Evolutionary conservation across 2,888 invertebrate genomes (phyloP), one percentile per base, ranked within the genome.

Genomic region (Parnassius orleans): DNA sequence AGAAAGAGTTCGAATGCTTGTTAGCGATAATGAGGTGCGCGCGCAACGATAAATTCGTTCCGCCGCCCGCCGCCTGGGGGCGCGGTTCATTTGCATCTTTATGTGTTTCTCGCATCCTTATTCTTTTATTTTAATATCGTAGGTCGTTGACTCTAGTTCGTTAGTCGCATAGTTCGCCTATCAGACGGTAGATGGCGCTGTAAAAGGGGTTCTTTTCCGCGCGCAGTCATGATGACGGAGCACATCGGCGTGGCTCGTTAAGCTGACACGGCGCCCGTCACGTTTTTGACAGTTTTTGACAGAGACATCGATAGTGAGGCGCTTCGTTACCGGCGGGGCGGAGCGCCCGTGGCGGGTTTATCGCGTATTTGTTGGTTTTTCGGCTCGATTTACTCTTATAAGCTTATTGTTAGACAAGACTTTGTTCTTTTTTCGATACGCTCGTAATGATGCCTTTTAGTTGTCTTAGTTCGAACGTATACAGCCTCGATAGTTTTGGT

Each of bases 211-310:
- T 55, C 41, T 14, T 48, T 15, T 60, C 57, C 51, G 60, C 14
- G 89, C 86, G 62, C 61, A 67, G 87, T 90, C 90, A 90, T 70
- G 68, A 64, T 78, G 78, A 73, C 66, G 61, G 61, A 61, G 56
- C 66, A 65, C 51, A 47, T 63, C 77, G 78, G 83, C 83, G 74
- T 83, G 86, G 74, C 90, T 90, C 90, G 91, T 90, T 90, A 90
- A 83, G 73, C 86, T 80, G 86, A 88, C 90, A 84, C 87, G 86
- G 83, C 86, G 86, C 84, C 86, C 87, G 90, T 90, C 91, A 90
- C 71, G 80, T 83, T 87, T 88, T 86, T 89, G 90, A 90, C 90
- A 90, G 89, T 87, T 87, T 86, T 84, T 85, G 90, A 91, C 90
- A 90, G 86, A 90, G 91, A 90, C 91, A 90, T 90, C 90, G 90